Conservation (phyloP, 1,140 invertebrate species). For the Lamellibrachia luymesi region DNA sequence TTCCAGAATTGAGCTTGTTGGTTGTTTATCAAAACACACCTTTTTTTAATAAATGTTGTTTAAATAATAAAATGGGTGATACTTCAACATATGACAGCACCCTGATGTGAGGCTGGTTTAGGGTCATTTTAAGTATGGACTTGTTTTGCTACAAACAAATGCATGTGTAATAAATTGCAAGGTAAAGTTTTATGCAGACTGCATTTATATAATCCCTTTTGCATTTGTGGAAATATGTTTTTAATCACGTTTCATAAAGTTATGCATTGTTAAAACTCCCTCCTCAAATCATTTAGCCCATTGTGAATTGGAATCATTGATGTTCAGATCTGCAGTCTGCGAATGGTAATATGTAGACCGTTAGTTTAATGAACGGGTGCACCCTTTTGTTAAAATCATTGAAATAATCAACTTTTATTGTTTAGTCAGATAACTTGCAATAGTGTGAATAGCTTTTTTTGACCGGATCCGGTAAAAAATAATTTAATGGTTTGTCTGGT, state of each 20-base stretch:
- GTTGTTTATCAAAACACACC: neutral
- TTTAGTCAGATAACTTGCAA: too few species aligned
- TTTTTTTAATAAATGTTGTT: conserved; percentile 8
- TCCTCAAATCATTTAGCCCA: too few species aligned
- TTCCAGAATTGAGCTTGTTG: neutral
- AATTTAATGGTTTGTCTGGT: too few species aligned
- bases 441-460: too few species aligned
- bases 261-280: neutral
- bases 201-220: neutral
- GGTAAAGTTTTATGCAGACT: neutral
- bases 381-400: too few species aligned
- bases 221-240: neutral
- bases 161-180: neutral
- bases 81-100: neutral
- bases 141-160: neutral
- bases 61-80: conserved; percentile 7
- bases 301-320: too few species aligned
- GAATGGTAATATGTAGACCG: too few species aligned
- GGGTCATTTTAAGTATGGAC: neutral
- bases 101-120: neutral
- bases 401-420: too few species aligned
- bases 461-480: too few species aligned
- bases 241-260: neutral
- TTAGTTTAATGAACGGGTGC: too few species aligned
- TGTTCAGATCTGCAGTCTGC: too few species aligned